Base-by-base conservation (phyloP, 2,888 invertebrate species). In the Caenorhabditis sp. region DNA sequence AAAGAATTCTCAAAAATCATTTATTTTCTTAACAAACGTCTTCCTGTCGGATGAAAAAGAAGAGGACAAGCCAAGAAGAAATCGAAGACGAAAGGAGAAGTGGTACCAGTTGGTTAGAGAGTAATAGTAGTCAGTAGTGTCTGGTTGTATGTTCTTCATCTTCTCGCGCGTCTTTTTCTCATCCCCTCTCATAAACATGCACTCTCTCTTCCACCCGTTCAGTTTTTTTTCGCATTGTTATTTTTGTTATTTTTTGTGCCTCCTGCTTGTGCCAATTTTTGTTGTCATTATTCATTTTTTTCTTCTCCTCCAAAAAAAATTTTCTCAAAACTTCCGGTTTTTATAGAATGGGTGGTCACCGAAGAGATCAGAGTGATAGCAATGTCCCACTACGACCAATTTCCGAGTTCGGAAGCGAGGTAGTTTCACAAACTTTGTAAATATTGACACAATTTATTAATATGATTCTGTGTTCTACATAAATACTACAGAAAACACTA, bases 281-380 rank as follows among this genome's bases (percentile, higher is more conserved):
- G 17, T 43, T 43, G 17, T 43, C 17, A 43, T 43, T 43, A 43
- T 43, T 49, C 19, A 49, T n/a, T 49, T 49, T 49, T 49, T 19
- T 19, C 49, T 19, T n/a, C n/a, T n/a, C n/a, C n/a, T n/a, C n/a
- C n/a, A n/a, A n/a, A n/a, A n/a, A n/a, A n/a, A 6, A 6, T 37
- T 37, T 37, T 37, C 37, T 14, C 14, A 14, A 6, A 37, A 10
- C 6, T 37, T 14, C 14, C 37, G 37, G 37, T 37, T 37, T 6
- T 37, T 37, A 37, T 37, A 21, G 6, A 14, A 61, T 83, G 83
- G 75, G 69, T 36, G 81, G 83, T 19, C 83, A 83, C 66, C 74
- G 80, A 43, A 67, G 83, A 24, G 83, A 81, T 58, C 72, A 81
- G 62, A 75, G 76, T 58, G 84, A 84, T 60, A 78, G 78, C 50